Conservation (phyloP, 2,113 vertebrate genomes). For the Genyomyrus donnyi region DNA sequence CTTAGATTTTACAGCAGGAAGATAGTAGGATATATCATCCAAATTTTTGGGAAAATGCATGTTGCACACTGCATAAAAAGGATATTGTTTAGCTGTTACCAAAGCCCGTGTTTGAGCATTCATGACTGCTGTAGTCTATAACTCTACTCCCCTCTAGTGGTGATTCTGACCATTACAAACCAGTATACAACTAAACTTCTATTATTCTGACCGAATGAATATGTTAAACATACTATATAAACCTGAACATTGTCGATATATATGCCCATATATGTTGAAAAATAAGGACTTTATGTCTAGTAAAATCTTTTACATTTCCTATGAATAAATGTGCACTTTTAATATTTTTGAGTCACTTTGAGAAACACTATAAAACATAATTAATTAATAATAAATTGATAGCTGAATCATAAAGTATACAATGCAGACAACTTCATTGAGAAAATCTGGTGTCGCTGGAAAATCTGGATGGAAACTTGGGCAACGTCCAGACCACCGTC, state of each 20-base stretch:
- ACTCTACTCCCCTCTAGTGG: conserved; percentile 87
- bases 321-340: not conserved
- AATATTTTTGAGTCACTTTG: not conserved
- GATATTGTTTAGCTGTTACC: not conserved
- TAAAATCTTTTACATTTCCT: not conserved
- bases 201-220: not conserved
- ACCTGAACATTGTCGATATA: not conserved
- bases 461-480: conserved; percentile 18
- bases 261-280: not conserved
- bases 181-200: not conserved
- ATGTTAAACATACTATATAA: not conserved
- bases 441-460: conserved; percentile 8
- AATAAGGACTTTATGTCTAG: not conserved
- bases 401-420: not conserved
- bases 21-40: not conserved
- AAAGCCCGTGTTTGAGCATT: not conserved
- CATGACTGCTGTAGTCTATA: conserved; percentile 32
- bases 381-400: not conserved
- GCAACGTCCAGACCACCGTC: conserved; percentile 7
- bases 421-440: not conserved
- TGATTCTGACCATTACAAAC: not conserved
- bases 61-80: not conserved
- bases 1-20: not conserved
- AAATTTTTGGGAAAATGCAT: not conserved
- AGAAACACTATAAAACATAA: not conserved